A percentile compares a stretch with the other conserved stretches of the same genome.
Evolutionary conservation across 2,888 invertebrate genomes (phyloP).

Genomic region (Lepidonotus clava): DNA sequence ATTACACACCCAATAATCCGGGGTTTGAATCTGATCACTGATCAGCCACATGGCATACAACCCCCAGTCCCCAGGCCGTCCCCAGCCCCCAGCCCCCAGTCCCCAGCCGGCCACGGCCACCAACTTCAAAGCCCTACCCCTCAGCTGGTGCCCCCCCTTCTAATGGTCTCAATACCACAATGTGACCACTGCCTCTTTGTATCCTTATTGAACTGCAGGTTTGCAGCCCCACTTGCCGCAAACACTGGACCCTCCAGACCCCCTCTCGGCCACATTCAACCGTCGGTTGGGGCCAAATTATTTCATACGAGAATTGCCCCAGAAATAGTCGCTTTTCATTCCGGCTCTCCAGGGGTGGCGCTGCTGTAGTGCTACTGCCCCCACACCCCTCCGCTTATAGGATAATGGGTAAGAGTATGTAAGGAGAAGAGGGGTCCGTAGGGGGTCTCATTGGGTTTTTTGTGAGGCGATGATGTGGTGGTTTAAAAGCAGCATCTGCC

Average conservation of each 20-base stretch:
- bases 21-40: conserved; percentile 35
- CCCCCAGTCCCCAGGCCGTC: not conserved
- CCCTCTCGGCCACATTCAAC: not conserved
- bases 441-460: not conserved
- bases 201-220: not conserved
- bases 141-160: not conserved
- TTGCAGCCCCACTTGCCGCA: not conserved
- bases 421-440: not conserved
- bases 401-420: conserved; percentile 23
- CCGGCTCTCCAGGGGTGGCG: not conserved
- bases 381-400: not conserved
- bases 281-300: not conserved
- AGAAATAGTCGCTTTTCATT: not conserved
- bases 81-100: not conserved
- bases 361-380: not conserved
- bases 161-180: conserved; percentile 39
- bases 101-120: not conserved
- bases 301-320: not conserved
- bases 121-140: conserved; percentile 20
- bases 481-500: not conserved
- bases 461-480: not conserved
- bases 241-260: not conserved
- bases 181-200: conserved; percentile 43
- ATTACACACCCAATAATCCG: conserved; percentile 25
- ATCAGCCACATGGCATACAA: conserved; percentile 13